Conservation (phyloP, 2,113 vertebrate genomes). For the Dascyllus trimaculatus region DNA sequence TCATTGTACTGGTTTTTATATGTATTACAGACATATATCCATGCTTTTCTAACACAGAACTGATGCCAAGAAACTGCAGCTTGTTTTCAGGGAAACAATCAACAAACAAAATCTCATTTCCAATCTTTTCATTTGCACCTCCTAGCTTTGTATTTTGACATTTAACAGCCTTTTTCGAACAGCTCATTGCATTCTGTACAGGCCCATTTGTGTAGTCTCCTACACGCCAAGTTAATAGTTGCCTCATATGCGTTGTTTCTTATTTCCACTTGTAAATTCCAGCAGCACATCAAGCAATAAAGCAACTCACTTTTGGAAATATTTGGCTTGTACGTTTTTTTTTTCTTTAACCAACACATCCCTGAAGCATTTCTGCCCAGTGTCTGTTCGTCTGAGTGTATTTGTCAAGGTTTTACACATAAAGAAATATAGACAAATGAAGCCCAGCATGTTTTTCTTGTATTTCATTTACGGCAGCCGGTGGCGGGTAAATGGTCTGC, state of each 20-base stretch:
- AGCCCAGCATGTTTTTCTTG: slow-evolving; percentile 31
- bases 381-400: slow-evolving; percentile 6
- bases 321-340: slow-evolving; percentile 15
- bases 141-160: slow-evolving; percentile 31
- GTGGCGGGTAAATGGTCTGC: slow-evolving; percentile 17
- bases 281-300: slow-evolving; percentile 22
- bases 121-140: slow-evolving; percentile 43
- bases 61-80: slow-evolving; percentile 2
- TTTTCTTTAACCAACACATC: slow-evolving; percentile 12
- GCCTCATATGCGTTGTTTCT: slow-evolving; percentile 10
- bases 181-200: slow-evolving; percentile 13
- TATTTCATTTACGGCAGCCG: slow-evolving; percentile 41
- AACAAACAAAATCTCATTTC: slow-evolving; percentile 43
- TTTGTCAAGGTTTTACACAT: slow-evolving; percentile 44
- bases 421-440: slow-evolving; percentile 51
- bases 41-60: slow-evolving; percentile 2
- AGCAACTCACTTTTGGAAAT: slow-evolving; percentile 14
- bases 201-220: slow-evolving; percentile 5
- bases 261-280: slow-evolving; percentile 24
- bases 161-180: slow-evolving; percentile 21
- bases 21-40: background rate
- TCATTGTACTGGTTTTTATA: background rate
- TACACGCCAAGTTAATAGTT: slow-evolving; percentile 25
- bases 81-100: slow-evolving; percentile 31
- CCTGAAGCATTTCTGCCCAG: slow-evolving; percentile 27